These are phyloP conservation scores for Hirtodrosophila trivittata DNA, from an alignment of 2,888 invertebrate species.

Conservation along the genomic window DNA sequence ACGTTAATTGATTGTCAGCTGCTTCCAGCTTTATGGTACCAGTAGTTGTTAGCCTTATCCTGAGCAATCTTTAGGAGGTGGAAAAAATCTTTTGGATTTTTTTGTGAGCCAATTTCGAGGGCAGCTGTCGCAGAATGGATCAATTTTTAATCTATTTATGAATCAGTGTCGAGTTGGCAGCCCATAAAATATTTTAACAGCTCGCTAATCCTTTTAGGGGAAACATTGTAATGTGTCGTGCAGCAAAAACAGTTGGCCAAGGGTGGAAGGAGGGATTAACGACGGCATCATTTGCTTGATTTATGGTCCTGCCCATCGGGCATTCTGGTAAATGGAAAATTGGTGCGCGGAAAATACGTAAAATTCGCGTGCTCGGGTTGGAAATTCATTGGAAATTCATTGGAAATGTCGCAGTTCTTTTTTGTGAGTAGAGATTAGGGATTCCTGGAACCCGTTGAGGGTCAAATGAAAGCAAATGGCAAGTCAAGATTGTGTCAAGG, in stretches of 20 bases:
- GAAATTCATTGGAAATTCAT: too few relatives aligned
- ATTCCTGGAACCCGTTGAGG: conserved; percentile 33
- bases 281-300: conserved; percentile 27
- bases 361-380: conserved; percentile 66
- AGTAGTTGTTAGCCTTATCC: too few relatives aligned
- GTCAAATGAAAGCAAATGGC: conserved; percentile 7
- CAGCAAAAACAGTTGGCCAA: conserved; percentile 15
- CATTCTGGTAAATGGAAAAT: too few relatives aligned
- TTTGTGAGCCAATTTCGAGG: not conserved
- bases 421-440: not conserved
- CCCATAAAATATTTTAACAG: conserved; percentile 43
- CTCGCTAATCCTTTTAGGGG: conserved; percentile 61
- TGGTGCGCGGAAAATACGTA: conserved; percentile 69
- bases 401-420: conserved; percentile 30
- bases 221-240: conserved; percentile 26
- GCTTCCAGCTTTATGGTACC: too few relatives aligned
- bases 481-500: conserved; percentile 47
- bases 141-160: conserved; percentile 69
- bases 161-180: conserved; percentile 53
- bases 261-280: conserved; percentile 34
- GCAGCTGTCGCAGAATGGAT: conserved; percentile 58
- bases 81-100: conserved; percentile 19
- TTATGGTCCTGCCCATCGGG: conserved; percentile 40
- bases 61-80: not conserved
- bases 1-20: too few relatives aligned